These are phyloP conservation scores for Drosophila monieri DNA, from an alignment of 2,888 invertebrate genomes.

Conservation along the genomic window DNA sequence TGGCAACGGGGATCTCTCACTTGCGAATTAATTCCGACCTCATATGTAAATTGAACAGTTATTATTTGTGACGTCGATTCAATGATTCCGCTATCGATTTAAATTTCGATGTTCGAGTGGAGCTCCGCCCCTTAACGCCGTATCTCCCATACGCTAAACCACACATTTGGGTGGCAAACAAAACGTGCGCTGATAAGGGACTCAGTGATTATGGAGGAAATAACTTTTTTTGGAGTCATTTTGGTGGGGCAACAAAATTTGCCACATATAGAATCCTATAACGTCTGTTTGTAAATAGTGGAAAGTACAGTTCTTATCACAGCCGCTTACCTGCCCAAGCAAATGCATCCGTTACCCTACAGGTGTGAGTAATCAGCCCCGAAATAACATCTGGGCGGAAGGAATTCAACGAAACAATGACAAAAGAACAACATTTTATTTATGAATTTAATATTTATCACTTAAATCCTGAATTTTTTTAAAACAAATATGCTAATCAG, in stretches of 20 bases:
- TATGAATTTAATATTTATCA: slow-evolving; percentile 10
- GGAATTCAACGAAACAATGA: slow-evolving; percentile 5
- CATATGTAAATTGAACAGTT: slow-evolving; percentile 55
- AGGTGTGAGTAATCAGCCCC: slow-evolving; percentile 31
- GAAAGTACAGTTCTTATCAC: slow-evolving; percentile 27
- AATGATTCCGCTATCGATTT: slow-evolving; percentile 2
- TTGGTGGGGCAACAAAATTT: slow-evolving; percentile 5
- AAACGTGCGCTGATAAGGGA: slow-evolving; percentile 42
- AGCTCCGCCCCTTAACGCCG: slow-evolving; percentile 47
- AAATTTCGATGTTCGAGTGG: slow-evolving; percentile 20
- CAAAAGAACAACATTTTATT: not conserved
- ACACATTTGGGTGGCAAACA: slow-evolving; percentile 42
- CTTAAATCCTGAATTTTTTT: not conserved
- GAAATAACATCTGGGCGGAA: slow-evolving; percentile 39
- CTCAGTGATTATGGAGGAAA: slow-evolving; percentile 14
- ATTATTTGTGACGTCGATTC: slow-evolving; percentile 62
- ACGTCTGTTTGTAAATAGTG: not conserved
- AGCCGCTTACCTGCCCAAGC: slow-evolving; percentile 11
- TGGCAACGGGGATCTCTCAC: slow-evolving; percentile 37
- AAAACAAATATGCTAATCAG: slow-evolving; percentile 2
- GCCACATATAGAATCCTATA: slow-evolving; percentile 13
- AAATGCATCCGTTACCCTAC: slow-evolving; percentile 11
- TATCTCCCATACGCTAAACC: slow-evolving; percentile 27
- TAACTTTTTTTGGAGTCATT: slow-evolving; percentile 11
- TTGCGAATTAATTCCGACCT: slow-evolving; percentile 23